phyloP scores from a whole-genome alignment of 2,888 invertebrate species.

The Stomorhina lunata region DNA sequence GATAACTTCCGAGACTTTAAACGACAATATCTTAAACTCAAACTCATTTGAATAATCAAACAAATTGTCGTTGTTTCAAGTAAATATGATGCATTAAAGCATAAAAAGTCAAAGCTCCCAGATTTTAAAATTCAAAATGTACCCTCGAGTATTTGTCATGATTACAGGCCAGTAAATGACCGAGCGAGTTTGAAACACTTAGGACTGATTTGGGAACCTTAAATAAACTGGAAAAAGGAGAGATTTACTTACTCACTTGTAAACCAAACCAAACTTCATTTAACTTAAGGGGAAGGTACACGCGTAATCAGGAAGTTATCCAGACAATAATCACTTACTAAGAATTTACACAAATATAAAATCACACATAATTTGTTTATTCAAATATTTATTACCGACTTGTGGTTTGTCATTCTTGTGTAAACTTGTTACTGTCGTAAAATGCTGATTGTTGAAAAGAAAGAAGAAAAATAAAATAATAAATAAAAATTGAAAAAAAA shows the following conservation, averaged over 20 bases:
- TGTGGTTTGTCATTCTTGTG: background rate
- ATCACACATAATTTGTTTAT: background rate
- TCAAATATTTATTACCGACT: background rate
- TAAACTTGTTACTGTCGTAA: conserved; percentile 25
- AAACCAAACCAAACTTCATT: background rate
- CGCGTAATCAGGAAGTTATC: conserved; percentile 64
- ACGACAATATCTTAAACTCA: background rate
- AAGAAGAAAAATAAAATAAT: too few species aligned
- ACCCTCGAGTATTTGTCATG: conserved; percentile 11
- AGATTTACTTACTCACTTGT: background rate
- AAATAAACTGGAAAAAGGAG: background rate
- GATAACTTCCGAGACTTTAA: background rate
- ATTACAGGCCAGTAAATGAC: too few species aligned
- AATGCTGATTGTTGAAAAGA: background rate
- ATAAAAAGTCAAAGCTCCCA: too few species aligned
- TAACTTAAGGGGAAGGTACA: background rate
- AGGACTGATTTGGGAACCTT: too few species aligned
- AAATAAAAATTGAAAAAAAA: conserved; percentile 19
- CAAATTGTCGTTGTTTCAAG: too few species aligned
- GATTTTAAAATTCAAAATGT: too few species aligned
- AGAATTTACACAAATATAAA: conserved; percentile 30
- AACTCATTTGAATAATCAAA: too few species aligned
- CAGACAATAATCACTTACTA: conserved; percentile 60
- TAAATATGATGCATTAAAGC: too few species aligned
- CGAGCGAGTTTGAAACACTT: too few species aligned